These are phyloP conservation scores for Phaethornis superciliosus DNA, from an alignment of 2,113 vertebrate species.

Conservation along the genomic window DNA sequence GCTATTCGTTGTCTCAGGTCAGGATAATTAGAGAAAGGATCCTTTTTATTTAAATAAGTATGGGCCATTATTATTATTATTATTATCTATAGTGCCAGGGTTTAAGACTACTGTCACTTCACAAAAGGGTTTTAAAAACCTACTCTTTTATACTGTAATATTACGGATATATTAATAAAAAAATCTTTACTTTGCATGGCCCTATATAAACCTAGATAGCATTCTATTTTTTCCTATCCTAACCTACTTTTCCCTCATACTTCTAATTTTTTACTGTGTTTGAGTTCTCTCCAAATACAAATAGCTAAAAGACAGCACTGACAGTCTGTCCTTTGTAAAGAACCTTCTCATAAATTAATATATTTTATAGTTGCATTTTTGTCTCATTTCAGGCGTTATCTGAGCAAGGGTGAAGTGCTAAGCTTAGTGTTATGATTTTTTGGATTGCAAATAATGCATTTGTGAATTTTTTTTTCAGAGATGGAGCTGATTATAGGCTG, in stretches of 20 bases:
- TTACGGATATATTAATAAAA: neutral
- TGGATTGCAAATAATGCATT: neutral
- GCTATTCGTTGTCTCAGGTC: conserved; percentile 36
- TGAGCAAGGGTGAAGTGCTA: neutral
- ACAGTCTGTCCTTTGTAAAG: neutral
- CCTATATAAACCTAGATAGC: neutral
- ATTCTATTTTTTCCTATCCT: neutral
- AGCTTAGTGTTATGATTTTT: neutral
- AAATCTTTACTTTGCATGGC: neutral
- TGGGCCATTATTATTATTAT: neutral
- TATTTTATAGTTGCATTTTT: neutral
- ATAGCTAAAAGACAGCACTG: neutral
- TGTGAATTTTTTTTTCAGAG: neutral
- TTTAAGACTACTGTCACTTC: neutral
- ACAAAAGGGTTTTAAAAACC: neutral
- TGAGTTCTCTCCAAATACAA: neutral
- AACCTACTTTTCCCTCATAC: neutral
- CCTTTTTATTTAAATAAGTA: conserved; percentile 39
- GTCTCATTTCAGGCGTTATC: neutral
- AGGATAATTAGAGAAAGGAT: conserved; percentile 14
- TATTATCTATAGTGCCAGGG: neutral
- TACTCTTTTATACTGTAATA: neutral
- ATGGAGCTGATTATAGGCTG: neutral
- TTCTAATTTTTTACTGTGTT: neutral
- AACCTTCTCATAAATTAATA: neutral